Percentiles rank a stretch among this genome's conserved stretches.
These are phyloP conservation scores for Anastrepha obliqua DNA, from an alignment of 1,140 invertebrate genomes.

Conservation along the genomic window DNA sequence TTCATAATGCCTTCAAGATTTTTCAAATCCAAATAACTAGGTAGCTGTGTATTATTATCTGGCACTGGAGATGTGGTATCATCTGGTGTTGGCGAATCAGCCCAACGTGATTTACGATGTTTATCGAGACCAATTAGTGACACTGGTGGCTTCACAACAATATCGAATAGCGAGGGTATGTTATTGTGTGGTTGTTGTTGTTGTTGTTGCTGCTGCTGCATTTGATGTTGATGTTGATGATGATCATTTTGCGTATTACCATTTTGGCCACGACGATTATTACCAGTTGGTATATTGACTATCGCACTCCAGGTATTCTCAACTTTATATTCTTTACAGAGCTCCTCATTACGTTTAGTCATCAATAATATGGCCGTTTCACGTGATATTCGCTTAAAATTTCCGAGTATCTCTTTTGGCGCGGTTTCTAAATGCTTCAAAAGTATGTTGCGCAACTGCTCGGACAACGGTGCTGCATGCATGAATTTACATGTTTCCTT, in stretches of 20 bases:
- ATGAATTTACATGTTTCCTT: constrained; percentile 93
- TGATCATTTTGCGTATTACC: constrained; percentile 17
- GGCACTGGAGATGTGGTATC: constrained; percentile 61
- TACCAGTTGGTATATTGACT: constrained; percentile 55
- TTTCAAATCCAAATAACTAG: constrained; percentile 75
- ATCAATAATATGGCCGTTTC: constrained; percentile 84
- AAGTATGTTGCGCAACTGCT: constrained; percentile 81
- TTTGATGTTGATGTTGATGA: constrained; percentile 51
- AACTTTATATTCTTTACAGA: constrained; percentile 77
- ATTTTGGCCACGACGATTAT: constrained; percentile 57
- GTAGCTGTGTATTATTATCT: constrained; percentile 44
- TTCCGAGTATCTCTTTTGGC: constrained; percentile 91
- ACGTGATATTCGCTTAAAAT: constrained; percentile 87
- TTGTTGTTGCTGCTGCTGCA: constrained; percentile 56
- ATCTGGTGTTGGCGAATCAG: constrained; percentile 64
- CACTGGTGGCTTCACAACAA: constrained; percentile 70
- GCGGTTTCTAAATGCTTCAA: constrained; percentile 91
- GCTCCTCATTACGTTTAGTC: constrained; percentile 80
- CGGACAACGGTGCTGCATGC: constrained; percentile 88
- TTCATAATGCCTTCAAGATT: constrained; percentile 77
- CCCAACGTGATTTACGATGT: constrained; percentile 79
- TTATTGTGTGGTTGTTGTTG: constrained; percentile 57
- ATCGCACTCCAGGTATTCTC: constrained; percentile 59
- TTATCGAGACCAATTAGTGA: constrained; percentile 9
- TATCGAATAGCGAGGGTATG: constrained; percentile 71